A percentile compares a stretch with the other conserved stretches of the same genome.
phyloP scores from a whole-genome alignment of 2,888 invertebrate genomes.

The Clostera curtula region DNA sequence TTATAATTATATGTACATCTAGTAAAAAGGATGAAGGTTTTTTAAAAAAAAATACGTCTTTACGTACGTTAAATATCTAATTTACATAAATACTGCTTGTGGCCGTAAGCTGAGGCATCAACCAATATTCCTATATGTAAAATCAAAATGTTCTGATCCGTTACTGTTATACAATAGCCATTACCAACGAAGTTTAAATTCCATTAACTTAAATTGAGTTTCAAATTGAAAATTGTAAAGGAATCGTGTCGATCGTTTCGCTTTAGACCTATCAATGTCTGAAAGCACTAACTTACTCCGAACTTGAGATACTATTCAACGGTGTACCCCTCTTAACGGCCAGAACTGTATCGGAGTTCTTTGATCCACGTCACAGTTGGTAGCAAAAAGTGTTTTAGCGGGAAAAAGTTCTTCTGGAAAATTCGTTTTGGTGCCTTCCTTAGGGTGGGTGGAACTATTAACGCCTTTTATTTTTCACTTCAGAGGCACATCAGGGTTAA shows the following conservation, averaged over 20 bases:
- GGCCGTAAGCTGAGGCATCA: no score
- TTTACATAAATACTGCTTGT: no score
- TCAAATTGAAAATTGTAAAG: conserved; percentile 2
- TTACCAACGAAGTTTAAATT: conserved; percentile 1
- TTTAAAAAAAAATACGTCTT: no score
- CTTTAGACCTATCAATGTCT: conserved; percentile 1
- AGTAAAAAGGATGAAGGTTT: no score
- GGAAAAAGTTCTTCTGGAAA: conserved; percentile 32
- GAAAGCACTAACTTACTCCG: conserved; percentile 1
- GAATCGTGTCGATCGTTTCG: conserved; percentile 1
- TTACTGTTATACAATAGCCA: neutral
- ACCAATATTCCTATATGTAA: neutral
- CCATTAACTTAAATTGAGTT: conserved; percentile 2
- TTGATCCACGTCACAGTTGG: conserved; percentile 37
- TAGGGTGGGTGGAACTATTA: conserved; percentile 28
- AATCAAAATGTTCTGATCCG: neutral
- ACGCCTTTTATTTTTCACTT: conserved; percentile 22
- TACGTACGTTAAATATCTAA: no score
- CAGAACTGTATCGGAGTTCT: conserved; percentile 34
- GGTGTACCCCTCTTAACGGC: conserved; percentile 25
- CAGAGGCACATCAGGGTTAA: no score
- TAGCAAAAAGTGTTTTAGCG: conserved; percentile 37
- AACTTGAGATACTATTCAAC: conserved; percentile 7
- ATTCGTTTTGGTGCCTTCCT: conserved; percentile 34
- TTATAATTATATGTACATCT: no score